Percentiles rank a stretch among this genome's conserved stretches.
phyloP scores from a whole-genome alignment of 1,140 invertebrate genomes.

The Drosophila prosaltans region DNA sequence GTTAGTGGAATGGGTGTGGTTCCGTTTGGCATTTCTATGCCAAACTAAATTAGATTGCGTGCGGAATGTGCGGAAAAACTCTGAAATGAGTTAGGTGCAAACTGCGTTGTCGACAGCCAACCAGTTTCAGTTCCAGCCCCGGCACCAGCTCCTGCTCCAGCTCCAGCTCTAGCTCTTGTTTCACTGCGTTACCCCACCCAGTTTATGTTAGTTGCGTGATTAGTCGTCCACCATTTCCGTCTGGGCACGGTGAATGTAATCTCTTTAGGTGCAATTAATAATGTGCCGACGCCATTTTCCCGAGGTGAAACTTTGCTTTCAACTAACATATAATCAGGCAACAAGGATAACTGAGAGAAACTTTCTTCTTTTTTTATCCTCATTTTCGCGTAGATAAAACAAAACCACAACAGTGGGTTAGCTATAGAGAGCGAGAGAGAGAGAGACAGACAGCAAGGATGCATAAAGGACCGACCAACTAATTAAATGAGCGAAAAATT shows the following conservation, averaged over 20 bases:
- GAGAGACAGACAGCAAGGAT: too few relatives aligned
- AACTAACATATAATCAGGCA: conserved; percentile 2
- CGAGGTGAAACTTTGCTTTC: conserved; percentile 28
- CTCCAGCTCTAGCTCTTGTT: not conserved
- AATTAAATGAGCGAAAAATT: conserved; percentile 19
- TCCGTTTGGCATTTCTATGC: not conserved
- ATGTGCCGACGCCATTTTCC: conserved; percentile 57
- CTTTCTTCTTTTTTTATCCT: conserved; percentile 16
- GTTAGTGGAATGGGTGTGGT: not conserved
- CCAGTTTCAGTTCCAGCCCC: not conserved
- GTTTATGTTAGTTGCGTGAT: conserved; percentile 19
- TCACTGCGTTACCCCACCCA: not conserved
- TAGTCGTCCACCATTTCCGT: conserved; percentile 22
- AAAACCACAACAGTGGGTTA: too few relatives aligned
- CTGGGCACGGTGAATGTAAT: conserved; percentile 47
- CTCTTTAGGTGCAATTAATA: conserved; percentile 64
- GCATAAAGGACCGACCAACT: conserved; percentile 6
- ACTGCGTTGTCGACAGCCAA: conserved; percentile 45
- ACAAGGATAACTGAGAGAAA: conserved; percentile 3
- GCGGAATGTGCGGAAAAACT: conserved; percentile 51
- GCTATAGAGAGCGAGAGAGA: too few relatives aligned
- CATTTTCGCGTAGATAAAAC: conserved; percentile 5
- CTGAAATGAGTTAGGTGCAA: conserved; percentile 59
- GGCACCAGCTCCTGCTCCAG: not conserved
- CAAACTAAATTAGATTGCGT: conserved; percentile 73